These are phyloP conservation scores for Adela reaumurella DNA, from an alignment of 2,888 invertebrate genomes.

Conservation along the genomic window DNA sequence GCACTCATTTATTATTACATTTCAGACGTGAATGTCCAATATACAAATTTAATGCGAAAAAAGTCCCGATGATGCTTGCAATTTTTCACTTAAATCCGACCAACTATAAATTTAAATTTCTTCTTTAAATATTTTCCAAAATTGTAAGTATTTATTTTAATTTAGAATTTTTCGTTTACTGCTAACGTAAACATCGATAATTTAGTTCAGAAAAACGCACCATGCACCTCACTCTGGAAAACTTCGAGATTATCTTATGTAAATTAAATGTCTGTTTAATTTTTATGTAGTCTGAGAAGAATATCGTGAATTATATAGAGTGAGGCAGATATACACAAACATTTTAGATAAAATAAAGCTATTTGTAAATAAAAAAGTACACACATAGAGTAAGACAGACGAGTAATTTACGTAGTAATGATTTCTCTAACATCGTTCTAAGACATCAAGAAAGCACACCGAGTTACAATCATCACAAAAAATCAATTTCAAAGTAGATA, in stretches of 20 bases:
- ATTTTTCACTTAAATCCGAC: neutral
- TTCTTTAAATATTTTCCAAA: neutral
- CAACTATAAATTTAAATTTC: neutral
- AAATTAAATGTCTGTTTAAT: too few species aligned
- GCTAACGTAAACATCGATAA: neutral
- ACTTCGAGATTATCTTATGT: too few species aligned
- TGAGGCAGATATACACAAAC: too few species aligned
- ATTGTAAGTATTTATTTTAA: neutral
- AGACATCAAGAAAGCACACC: neutral
- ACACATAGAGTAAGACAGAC: too few species aligned
- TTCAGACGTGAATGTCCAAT: neutral
- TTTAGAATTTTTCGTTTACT: neutral
- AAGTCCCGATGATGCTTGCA: too few species aligned
- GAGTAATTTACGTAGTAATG: too few species aligned
- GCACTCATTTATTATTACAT: neutral
- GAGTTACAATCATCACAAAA: neutral
- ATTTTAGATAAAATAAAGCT: too few species aligned
- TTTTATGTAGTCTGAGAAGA: too few species aligned
- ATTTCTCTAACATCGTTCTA: neutral
- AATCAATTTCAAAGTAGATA: neutral
- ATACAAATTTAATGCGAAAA: neutral
- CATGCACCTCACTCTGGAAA: too few species aligned
- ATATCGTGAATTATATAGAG: too few species aligned
- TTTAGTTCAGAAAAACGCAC: neutral
- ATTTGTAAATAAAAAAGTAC: too few species aligned